A percentile compares a stretch with the other conserved stretches of the same genome.
These are phyloP conservation scores for Eudyptes chrysolophus DNA, from an alignment of 2,113 vertebrate species.

Conservation along the genomic window DNA sequence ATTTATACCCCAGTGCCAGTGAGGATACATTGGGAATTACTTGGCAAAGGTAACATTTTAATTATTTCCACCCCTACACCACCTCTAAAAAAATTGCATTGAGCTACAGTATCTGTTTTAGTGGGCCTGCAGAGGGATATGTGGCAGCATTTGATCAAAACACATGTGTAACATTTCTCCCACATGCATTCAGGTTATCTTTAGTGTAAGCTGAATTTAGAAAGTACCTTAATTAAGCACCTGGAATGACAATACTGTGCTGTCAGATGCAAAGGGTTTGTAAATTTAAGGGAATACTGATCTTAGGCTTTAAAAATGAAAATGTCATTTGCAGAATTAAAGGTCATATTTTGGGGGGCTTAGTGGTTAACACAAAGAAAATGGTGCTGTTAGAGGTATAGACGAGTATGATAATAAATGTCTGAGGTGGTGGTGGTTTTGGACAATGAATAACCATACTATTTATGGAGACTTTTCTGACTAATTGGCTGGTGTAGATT, in stretches of 20 bases:
- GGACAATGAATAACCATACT: neutral
- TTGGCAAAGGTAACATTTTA: conserved; percentile 99
- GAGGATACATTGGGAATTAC: conserved; percentile 99
- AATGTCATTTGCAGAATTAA: neutral
- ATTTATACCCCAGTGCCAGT: conserved; percentile 99
- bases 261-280: conserved; percentile 13
- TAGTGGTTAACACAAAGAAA: neutral
- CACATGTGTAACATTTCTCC: conserved; percentile 18
- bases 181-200: conserved; percentile 13
- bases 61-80: conserved; percentile 94
- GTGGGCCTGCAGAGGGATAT: conserved; percentile 41
- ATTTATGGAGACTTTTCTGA: neutral
- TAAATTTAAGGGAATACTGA: neutral
- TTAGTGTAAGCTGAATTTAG: conserved; percentile 14
- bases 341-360: neutral
- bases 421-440: neutral
- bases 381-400: neutral
- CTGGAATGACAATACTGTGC: conserved; percentile 17
- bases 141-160: conserved; percentile 59
- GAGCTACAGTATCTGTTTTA: conserved; percentile 75
- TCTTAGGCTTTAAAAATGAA: conserved; percentile 1
- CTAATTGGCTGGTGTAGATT: neutral
- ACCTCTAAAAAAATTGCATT: conserved; percentile 75
- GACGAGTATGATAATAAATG: neutral
- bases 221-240: neutral